These are phyloP conservation scores for Lanistes nyassanus DNA, from an alignment of 1,140 invertebrate species.

Conservation along the genomic window DNA sequence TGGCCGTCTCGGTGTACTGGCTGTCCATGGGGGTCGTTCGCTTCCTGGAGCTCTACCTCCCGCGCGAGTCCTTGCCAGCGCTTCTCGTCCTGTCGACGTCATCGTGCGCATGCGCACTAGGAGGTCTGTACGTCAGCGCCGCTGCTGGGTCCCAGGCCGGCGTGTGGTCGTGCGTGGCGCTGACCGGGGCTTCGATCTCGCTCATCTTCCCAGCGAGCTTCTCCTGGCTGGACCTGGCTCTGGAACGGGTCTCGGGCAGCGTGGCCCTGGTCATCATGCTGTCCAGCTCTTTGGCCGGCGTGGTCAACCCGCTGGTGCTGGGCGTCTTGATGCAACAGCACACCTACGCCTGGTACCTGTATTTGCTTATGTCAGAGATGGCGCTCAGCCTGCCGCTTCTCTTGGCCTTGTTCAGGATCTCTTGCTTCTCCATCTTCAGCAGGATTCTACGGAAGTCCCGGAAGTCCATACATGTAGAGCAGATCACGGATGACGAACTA, in stretches of 20 bases:
- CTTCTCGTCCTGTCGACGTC: neutral
- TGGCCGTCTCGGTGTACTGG: slow-evolving; percentile 4
- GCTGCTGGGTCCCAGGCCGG: neutral
- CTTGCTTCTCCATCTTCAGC: neutral
- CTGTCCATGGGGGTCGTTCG: slow-evolving; percentile 1
- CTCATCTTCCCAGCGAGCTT: slow-evolving; percentile 7
- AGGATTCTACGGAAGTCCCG: no score
- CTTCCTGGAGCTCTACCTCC: neutral
- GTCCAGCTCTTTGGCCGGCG: slow-evolving; percentile 1
- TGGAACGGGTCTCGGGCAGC: neutral
- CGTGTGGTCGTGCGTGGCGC: slow-evolving; percentile 16
- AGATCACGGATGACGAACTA: no score
- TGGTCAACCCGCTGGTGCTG: slow-evolving; percentile 14
- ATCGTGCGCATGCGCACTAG: neutral
- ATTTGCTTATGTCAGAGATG: neutral
- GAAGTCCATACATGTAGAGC: no score
- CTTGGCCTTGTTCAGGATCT: neutral
- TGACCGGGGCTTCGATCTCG: slow-evolving; percentile 6
- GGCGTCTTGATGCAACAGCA: neutral
- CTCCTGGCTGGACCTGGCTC: slow-evolving; percentile 5
- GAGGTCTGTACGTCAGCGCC: slow-evolving; percentile 6
- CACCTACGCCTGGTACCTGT: neutral
- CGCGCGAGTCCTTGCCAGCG: neutral
- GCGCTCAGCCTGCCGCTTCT: neutral
- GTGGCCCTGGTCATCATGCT: slow-evolving; percentile 9